Evolutionary conservation across 2,888 invertebrate species (phyloP).

Genomic region (Patella ulyssiponensis): DNA sequence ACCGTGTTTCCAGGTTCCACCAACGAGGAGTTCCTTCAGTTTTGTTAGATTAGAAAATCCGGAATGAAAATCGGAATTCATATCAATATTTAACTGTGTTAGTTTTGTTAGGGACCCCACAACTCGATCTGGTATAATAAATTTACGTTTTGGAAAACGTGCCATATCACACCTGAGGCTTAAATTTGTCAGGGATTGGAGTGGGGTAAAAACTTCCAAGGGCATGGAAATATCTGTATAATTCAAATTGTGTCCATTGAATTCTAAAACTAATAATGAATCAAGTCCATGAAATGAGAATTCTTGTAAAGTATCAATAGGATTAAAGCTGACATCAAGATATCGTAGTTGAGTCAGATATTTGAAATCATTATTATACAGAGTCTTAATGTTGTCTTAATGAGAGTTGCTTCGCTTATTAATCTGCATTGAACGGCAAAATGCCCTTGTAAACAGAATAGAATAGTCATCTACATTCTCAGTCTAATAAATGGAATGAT

Average conservation of each 20-base stretch:
- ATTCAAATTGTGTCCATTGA: background rate
- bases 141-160: background rate
- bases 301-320: background rate
- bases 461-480: too few relatives aligned
- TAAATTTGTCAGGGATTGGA: background rate
- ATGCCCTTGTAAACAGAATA: too few relatives aligned
- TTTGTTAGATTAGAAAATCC: background rate
- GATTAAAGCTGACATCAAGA: slow-evolving; percentile 3
- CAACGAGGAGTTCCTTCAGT: background rate
- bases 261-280: background rate
- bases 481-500: too few relatives aligned
- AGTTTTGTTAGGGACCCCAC: background rate
- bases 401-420: too few relatives aligned
- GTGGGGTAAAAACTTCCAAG: background rate
- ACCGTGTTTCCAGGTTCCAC: background rate
- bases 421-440: too few relatives aligned
- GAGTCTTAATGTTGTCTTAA: background rate
- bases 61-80: background rate
- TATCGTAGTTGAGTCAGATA: background rate
- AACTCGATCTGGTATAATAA: background rate
- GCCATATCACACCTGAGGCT: background rate
- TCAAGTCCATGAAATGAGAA: background rate
- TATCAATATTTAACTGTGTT: background rate
- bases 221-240: background rate
- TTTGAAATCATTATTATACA: slow-evolving; percentile 5